Conservation (phyloP, 2,888 invertebrate species). For the Ophion costatus region DNA sequence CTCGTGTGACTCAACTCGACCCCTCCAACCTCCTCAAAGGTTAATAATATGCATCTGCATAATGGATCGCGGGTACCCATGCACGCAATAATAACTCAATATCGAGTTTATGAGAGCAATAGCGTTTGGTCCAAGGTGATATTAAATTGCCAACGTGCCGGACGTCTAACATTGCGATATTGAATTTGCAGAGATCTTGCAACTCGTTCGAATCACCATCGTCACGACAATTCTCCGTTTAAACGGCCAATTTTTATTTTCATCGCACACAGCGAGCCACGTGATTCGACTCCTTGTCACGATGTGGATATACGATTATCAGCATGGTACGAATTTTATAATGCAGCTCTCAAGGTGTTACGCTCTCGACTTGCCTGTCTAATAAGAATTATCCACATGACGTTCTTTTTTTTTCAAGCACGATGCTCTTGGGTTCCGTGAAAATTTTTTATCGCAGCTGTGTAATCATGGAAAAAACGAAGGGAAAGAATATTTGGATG, state of each 20-base stretch:
- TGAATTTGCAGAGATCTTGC: conserved; percentile 3
- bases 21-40: no score
- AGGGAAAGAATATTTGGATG: no score
- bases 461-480: no score
- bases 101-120: background rate
- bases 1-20: no score
- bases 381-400: no score
- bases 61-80: background rate
- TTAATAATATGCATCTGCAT: no score
- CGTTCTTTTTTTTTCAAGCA: no score
- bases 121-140: background rate
- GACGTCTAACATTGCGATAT: conserved; percentile 10
- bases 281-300: conserved; percentile 7
- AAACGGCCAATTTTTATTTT: background rate
- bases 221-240: background rate
- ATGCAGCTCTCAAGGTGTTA: no score
- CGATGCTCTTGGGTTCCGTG: no score
- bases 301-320: background rate
- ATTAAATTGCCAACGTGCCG: conserved; percentile 14
- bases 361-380: no score
- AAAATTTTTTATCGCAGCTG: no score
- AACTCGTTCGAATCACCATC: background rate
- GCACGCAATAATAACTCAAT: conserved; percentile 2
- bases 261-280: background rate
- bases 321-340: no score